Evolutionary conservation across 2,797 vertebrate genomes (phyloP).

Genomic region (Gallinago stenura): DNA sequence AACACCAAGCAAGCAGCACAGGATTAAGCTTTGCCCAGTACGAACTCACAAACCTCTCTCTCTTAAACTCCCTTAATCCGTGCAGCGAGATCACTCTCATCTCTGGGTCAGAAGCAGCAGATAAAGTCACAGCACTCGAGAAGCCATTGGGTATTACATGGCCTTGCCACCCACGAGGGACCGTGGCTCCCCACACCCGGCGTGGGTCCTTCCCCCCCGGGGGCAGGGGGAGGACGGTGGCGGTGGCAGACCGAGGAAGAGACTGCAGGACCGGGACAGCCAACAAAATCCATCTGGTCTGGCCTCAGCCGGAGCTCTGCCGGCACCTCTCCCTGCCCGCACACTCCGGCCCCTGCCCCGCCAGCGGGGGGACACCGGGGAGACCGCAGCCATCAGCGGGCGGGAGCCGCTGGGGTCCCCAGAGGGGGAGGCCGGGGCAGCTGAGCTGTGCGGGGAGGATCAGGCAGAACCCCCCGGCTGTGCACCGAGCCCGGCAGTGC

Average conservation of each 20-base stretch:
- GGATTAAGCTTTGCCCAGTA: not conserved
- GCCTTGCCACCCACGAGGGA: not conserved
- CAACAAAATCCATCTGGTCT: not conserved
- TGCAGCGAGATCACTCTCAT: not conserved
- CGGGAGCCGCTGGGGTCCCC: not conserved
- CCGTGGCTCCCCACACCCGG: accelerated
- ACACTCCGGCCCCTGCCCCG: not conserved
- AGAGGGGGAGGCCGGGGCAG: not conserved
- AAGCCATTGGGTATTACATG: accelerated
- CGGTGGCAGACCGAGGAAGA: not conserved
- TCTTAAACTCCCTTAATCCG: not conserved
- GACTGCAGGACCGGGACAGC: not conserved
- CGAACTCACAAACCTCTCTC: not conserved
- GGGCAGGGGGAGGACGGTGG: not conserved
- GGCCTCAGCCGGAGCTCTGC: accelerated
- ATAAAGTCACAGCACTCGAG: not conserved
- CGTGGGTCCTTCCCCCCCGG: accelerated
- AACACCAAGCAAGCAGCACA: not conserved
- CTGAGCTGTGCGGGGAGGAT: accelerated
- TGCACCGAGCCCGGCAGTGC: not conserved
- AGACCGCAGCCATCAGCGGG: accelerated
- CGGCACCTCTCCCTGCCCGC: accelerated
- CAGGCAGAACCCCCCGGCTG: accelerated
- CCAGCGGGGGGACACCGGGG: not conserved
- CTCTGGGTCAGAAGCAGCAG: not conserved